These are phyloP conservation scores for Parotocinclus haroldoi DNA, from an alignment of 2,797 vertebrate species.

Conservation along the genomic window DNA sequence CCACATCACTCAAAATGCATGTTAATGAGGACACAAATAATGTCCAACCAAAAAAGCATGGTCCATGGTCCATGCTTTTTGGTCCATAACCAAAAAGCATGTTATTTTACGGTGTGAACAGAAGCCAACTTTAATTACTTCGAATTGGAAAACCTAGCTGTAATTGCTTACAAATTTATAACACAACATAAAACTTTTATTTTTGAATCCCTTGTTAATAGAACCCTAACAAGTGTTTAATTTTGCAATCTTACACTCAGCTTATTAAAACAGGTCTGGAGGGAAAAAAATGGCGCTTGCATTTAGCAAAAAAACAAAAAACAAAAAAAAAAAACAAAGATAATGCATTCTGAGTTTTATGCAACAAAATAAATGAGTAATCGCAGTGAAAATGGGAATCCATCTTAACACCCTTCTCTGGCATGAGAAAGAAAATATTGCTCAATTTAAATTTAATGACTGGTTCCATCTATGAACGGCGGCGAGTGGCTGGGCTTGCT, in stretches of 20 bases:
- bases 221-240: constrained; percentile 58
- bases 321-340: constrained; percentile 47
- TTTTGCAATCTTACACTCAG: constrained; percentile 44
- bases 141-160: too few relatives aligned
- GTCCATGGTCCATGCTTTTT: too few relatives aligned
- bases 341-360: constrained; percentile 61
- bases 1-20: too few relatives aligned
- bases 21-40: too few relatives aligned
- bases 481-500: constrained; percentile 57
- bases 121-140: too few relatives aligned
- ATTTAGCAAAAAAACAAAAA: constrained; percentile 50
- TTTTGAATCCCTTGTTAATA: constrained; percentile 44
- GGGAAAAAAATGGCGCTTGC: constrained; percentile 32
- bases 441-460: constrained; percentile 77
- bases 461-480: constrained; percentile 60
- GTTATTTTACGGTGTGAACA: too few relatives aligned
- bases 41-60: too few relatives aligned
- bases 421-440: constrained; percentile 71
- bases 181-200: constrained; percentile 41
- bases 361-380: constrained; percentile 64
- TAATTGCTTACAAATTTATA: constrained; percentile 30
- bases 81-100: too few relatives aligned
- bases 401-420: constrained; percentile 57
- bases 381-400: constrained; percentile 60
- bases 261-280: constrained; percentile 38